Conservation (phyloP, 2,113 vertebrate genomes). For the Lynx canadensis region DNA sequence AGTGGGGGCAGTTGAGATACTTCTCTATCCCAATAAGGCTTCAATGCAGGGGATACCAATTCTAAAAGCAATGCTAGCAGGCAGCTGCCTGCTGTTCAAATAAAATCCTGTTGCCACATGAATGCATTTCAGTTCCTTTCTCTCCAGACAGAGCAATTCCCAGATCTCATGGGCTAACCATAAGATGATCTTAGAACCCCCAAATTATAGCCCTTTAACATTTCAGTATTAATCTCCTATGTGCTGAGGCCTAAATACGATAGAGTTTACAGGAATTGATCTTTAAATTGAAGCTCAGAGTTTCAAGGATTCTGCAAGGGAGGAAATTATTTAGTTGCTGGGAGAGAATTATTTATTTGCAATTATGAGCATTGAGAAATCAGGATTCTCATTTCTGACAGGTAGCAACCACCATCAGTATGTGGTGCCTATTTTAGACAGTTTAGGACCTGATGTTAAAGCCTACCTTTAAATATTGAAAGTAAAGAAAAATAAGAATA, state of each 20-base stretch:
- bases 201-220: constrained; percentile 40
- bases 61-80: not conserved
- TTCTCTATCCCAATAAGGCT: not conserved
- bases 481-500: not conserved
- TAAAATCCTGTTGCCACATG: not conserved
- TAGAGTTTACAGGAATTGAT: not conserved
- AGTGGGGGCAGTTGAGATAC: not conserved
- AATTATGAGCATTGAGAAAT: not conserved
- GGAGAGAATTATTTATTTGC: not conserved
- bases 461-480: not conserved
- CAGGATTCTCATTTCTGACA: not conserved
- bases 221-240: not conserved
- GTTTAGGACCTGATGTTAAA: not conserved
- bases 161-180: constrained; percentile 23
- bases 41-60: not conserved
- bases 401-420: not conserved
- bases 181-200: constrained; percentile 28
- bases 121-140: not conserved
- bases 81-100: not conserved
- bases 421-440: not conserved
- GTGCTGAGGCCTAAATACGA: not conserved
- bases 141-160: not conserved
- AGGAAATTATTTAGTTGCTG: not conserved
- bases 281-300: not conserved
- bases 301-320: not conserved